These are phyloP conservation scores for Avahi laniger DNA, from an alignment of 2,797 vertebrate species.

Conservation along the genomic window DNA sequence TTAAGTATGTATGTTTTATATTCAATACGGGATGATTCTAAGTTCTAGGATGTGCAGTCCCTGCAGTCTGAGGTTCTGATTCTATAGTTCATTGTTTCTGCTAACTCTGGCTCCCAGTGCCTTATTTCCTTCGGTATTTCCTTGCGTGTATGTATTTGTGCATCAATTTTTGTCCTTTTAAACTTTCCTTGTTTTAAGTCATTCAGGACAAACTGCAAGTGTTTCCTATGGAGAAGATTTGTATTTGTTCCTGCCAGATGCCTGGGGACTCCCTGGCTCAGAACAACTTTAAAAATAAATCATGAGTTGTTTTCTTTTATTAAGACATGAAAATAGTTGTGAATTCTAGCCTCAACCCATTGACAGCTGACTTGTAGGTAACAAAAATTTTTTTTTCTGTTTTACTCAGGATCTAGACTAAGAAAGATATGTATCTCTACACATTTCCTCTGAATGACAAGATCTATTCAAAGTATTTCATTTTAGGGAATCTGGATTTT, in stretches of 20 bases:
- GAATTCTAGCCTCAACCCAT: neutral
- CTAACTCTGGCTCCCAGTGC: neutral
- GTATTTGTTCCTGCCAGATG: neutral
- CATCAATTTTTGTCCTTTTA: neutral
- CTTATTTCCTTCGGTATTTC: neutral
- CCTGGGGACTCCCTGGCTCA: neutral
- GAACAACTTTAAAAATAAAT: neutral
- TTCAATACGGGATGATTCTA: neutral
- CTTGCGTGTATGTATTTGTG: fast-evolving
- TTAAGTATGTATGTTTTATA: neutral
- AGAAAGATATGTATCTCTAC: neutral
- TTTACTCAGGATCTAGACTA: neutral
- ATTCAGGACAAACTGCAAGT: neutral
- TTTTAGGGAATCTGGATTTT: neutral
- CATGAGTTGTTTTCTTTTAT: neutral
- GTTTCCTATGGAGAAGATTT: neutral
- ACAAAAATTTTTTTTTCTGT: neutral
- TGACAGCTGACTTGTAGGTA: neutral
- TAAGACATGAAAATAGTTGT: neutral
- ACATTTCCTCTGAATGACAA: neutral
- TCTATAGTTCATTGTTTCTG: neutral
- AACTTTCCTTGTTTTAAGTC: neutral
- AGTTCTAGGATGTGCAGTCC: neutral
- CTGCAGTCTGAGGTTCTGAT: neutral
- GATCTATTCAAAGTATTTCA: neutral